A percentile compares a stretch with the other conserved stretches of the same genome.
Evolutionary conservation across 2,113 vertebrate genomes (phyloP).

Genomic region (Microtus montanus): DNA sequence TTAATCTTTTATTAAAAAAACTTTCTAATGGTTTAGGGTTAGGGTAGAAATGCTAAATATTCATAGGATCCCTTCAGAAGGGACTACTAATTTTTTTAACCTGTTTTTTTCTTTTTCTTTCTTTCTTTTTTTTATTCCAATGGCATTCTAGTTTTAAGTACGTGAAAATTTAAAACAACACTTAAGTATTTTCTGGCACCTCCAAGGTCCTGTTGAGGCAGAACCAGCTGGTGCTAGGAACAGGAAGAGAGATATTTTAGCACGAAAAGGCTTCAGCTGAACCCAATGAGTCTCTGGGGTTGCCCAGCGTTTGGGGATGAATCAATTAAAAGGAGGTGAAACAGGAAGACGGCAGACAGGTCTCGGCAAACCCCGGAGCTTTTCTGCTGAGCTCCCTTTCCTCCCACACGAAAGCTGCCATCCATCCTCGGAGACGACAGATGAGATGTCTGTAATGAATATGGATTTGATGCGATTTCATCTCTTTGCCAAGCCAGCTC

Average conservation of each 20-base stretch:
- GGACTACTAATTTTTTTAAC: background rate
- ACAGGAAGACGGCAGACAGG: conserved; percentile 64
- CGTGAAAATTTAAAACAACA: conserved; percentile 25
- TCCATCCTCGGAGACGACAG: conserved; percentile 68
- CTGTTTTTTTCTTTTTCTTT: background rate
- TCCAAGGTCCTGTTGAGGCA: background rate
- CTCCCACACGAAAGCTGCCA: conserved; percentile 53
- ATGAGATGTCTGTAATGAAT: conserved; percentile 77
- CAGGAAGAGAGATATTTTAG: conserved; percentile 29
- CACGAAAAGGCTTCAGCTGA: conserved; percentile 52
- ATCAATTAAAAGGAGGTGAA: conserved; percentile 71
- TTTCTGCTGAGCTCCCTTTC: conserved; percentile 42
- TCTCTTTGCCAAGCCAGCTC: conserved; percentile 74
- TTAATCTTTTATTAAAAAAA: background rate
- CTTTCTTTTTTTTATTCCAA: background rate
- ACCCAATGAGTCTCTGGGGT: conserved; percentile 37
- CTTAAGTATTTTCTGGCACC: background rate
- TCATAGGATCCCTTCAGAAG: background rate
- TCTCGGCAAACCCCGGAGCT: conserved; percentile 29
- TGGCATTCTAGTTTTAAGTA: background rate
- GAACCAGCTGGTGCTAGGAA: background rate
- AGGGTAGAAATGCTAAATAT: background rate
- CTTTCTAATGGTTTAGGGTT: background rate
- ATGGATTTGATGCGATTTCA: conserved; percentile 80
- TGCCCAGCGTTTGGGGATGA: conserved; percentile 63